phyloP scores from a whole-genome alignment of 2,888 invertebrate genomes.

The Peribatodes rhomboidaria region DNA sequence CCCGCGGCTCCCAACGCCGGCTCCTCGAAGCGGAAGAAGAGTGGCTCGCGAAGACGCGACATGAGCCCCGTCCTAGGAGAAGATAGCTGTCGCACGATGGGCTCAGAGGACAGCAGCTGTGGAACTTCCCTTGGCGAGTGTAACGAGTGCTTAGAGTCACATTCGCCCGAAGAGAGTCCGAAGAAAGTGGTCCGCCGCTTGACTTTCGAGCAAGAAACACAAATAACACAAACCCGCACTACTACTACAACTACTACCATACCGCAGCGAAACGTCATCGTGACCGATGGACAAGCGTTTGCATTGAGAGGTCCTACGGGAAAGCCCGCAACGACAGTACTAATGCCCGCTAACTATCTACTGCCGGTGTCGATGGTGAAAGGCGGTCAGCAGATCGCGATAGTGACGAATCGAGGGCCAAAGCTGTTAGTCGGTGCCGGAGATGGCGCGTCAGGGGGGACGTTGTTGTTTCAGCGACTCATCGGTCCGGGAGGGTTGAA shows the following conservation, averaged over 20 bases:
- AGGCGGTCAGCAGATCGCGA: conserved; percentile 90
- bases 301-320: conserved; percentile 87
- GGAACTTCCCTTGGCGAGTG: conserved; percentile 88
- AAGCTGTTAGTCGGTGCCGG: conserved; percentile 80
- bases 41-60: conserved; percentile 87
- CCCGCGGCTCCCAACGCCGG: conserved; percentile 88
- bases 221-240: conserved; percentile 61
- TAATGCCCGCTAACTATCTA: conserved; percentile 91
- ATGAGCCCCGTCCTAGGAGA: conserved; percentile 88
- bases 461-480: conserved; percentile 89
- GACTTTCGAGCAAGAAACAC: conserved; percentile 77
- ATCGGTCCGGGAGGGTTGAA: conserved; percentile 88
- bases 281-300: conserved; percentile 89
- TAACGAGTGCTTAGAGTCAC: conserved; percentile 82
- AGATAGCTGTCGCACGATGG: conserved; percentile 89
- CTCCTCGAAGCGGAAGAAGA: conserved; percentile 90
- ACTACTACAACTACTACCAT: conserved; percentile 41
- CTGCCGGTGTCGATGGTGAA: conserved; percentile 91
- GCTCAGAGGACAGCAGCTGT: conserved; percentile 92
- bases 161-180: conserved; percentile 86
- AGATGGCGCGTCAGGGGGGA: conserved; percentile 86
- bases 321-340: conserved; percentile 88
- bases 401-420: conserved; percentile 90
- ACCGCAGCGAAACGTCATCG: conserved; percentile 86
- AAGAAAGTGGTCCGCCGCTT: conserved; percentile 79